Base-by-base conservation (phyloP, 2,797 vertebrate genomes). In the Petrocephalus sullivani region DNA sequence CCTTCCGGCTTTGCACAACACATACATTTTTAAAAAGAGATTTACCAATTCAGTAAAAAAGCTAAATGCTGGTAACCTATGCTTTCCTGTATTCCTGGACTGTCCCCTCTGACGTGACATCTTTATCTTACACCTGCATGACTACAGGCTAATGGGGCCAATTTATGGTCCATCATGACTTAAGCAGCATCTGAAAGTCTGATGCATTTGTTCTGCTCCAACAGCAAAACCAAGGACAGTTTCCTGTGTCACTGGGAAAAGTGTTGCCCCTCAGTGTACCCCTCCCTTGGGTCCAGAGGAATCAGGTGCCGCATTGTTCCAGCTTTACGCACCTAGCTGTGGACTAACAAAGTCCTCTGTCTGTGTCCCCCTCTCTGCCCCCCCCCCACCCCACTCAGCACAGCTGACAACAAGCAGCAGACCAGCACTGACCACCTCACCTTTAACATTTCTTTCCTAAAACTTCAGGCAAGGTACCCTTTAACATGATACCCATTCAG, bases 261-360 rank as follows among this genome's bases (percentile, higher is more conserved):
- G 78, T 16, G 75, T 37, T 41, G 56, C 53, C 85, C 87, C 61
- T 85, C 57, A 19, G 71, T 19, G 86, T 53, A 10, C 82, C 60
- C 21, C 87, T 75, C 37, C 54, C 83, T 49, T 49, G 57, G 33
- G 21, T 75, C 84, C 54, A 82, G 89, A 56, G 85, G 84, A 51
- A 81, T 57, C 87, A 88, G 83, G 90, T n/a, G 81, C 87, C 87
- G 71, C 58, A 83, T 67, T 89, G 88, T 88, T 88, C 88, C 87
- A 87, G 88, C 88, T 88, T 67, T 90, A 89, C 88, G 64, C 90
- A 91, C 90, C 88, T 82, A 87, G 86, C 86, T 61, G 46, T 64
- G 67, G 16, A 54, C 46, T 49, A 61, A 88, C 60, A 86, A 23
- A 23, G 61, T 51, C 60, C 1, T 51, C 64, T 16, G 21, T 58